phyloP scores from a whole-genome alignment of 2,113 vertebrate genomes.

The Sturnira hondurensis region DNA sequence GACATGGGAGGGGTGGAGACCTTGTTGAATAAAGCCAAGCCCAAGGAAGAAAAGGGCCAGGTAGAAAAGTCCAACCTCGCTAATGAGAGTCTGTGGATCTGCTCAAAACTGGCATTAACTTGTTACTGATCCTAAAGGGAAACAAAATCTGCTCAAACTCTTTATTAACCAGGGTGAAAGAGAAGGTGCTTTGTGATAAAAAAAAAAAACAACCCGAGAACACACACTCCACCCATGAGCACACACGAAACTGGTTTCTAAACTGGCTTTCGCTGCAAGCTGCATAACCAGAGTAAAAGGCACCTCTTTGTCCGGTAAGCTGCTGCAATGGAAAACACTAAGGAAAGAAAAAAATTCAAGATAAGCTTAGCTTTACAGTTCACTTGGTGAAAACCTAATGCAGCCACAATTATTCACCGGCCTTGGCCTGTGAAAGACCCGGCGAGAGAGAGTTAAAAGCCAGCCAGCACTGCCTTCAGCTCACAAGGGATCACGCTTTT shows the following conservation, averaged over 20 bases:
- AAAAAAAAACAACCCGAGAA: background rate
- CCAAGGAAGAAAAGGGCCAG: background rate
- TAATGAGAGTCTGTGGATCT: background rate
- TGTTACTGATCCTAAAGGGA: background rate
- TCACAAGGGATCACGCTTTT: conserved; percentile 74
- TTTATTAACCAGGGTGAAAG: background rate
- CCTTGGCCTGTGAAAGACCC: conserved; percentile 50
- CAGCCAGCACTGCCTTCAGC: conserved; percentile 52
- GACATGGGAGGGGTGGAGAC: conserved; percentile 28
- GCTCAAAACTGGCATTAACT: background rate
- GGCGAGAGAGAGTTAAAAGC: conserved; percentile 54
- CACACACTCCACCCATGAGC: background rate
- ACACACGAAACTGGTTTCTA: background rate
- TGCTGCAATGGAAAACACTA: conserved; percentile 16
- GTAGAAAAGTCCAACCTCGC: background rate
- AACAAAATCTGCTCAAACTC: background rate
- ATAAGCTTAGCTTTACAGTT: conserved; percentile 55
- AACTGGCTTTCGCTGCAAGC: background rate
- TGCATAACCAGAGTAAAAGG: background rate
- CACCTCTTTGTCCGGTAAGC: conserved; percentile 49
- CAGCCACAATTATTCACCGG: conserved; percentile 57
- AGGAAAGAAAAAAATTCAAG: conserved; percentile 9
- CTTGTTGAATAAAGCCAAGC: background rate
- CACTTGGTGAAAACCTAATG: conserved; percentile 60
- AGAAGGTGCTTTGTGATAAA: background rate